These are phyloP conservation scores for Noctua fimbriata DNA, from an alignment of 2,888 invertebrate genomes.

Conservation along the genomic window DNA sequence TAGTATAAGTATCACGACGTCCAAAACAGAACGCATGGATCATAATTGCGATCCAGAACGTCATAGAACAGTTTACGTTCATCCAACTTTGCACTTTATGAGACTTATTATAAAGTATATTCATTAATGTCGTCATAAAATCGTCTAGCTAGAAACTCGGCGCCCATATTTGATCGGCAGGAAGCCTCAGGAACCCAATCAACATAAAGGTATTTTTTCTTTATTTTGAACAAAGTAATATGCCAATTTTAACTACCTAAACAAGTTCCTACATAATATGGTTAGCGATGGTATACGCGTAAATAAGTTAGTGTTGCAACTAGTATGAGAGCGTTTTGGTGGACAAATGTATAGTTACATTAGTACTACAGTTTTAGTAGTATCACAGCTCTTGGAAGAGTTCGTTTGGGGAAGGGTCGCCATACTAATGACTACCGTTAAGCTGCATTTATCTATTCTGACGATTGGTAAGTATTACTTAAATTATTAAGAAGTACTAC, in stretches of 20 bases:
- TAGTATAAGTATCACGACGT: background rate
- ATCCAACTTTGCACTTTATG: background rate
- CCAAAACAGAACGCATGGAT: background rate
- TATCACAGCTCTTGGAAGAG: conserved; percentile 47
- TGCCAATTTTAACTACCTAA: conserved; percentile 4
- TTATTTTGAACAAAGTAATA: background rate
- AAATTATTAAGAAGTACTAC: background rate
- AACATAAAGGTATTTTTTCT: background rate
- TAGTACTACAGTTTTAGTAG: conserved; percentile 32
- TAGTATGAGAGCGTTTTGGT: conserved; percentile 24
- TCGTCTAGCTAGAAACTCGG: background rate
- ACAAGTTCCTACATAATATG: conserved; percentile 33
- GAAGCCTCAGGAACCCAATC: background rate
- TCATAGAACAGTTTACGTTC: background rate
- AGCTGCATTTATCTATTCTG: background rate
- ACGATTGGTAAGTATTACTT: background rate
- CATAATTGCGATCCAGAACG: background rate
- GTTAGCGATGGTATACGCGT: background rate
- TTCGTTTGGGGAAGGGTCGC: conserved; percentile 5
- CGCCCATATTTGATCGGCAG: background rate
- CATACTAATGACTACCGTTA: background rate
- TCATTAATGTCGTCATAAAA: background rate
- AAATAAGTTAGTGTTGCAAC: conserved; percentile 7
- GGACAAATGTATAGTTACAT: background rate
- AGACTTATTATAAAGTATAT: background rate